Conservation (phyloP, 2,113 vertebrate species). For the Scortum barcoo region DNA sequence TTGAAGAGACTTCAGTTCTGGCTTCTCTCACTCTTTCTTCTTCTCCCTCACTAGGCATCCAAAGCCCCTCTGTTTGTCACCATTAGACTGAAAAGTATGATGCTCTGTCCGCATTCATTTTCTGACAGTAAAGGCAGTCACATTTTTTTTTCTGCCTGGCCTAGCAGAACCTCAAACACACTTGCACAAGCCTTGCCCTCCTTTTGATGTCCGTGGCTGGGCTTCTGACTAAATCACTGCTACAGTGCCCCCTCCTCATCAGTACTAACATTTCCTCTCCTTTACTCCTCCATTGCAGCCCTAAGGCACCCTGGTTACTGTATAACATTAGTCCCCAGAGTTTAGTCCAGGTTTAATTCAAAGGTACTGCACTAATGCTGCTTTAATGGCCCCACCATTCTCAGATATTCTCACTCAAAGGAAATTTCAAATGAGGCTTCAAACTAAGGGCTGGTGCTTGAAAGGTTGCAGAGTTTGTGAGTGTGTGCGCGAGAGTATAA, state of each 20-base stretch:
- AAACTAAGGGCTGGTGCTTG: conserved; percentile 71
- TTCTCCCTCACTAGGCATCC: conserved; percentile 72
- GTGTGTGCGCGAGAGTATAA: conserved; percentile 26
- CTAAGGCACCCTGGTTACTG: conserved; percentile 77
- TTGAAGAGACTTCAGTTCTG: conserved; percentile 75
- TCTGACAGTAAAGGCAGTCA: conserved; percentile 76
- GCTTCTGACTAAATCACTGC: conserved; percentile 73
- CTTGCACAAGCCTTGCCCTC: conserved; percentile 66
- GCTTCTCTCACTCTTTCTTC: conserved; percentile 74
- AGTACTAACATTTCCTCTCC: conserved; percentile 60
- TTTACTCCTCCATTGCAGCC: conserved; percentile 64
- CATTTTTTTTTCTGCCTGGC: conserved; percentile 67
- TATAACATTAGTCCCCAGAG: conserved; percentile 87
- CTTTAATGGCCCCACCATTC: conserved; percentile 89
- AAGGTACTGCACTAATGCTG: conserved; percentile 87
- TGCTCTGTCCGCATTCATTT: conserved; percentile 76
- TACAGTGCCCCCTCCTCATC: conserved; percentile 62
- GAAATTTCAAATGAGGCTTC: conserved; percentile 87
- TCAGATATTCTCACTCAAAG: conserved; percentile 92
- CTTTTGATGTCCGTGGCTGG: conserved; percentile 78
- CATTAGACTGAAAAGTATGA: conserved; percentile 77
- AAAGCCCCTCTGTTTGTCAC: conserved; percentile 81
- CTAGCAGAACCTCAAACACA: conserved; percentile 80
- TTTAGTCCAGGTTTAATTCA: conserved; percentile 91
- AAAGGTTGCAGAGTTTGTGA: conserved; percentile 69